Conservation (phyloP, 1,140 invertebrate genomes). For the Drosophila pallidifrons region DNA sequence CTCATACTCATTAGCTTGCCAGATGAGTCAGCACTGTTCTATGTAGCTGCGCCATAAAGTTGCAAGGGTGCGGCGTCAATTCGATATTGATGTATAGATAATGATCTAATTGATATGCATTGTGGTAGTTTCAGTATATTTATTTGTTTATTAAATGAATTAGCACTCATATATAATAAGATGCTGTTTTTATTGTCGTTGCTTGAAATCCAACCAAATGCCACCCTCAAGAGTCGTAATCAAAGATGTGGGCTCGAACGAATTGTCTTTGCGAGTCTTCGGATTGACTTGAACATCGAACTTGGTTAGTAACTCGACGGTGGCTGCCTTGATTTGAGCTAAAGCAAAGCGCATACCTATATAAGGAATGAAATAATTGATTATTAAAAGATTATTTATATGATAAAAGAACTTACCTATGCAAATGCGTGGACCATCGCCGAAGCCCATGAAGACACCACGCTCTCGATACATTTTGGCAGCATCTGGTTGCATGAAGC, state of each 20-base stretch:
- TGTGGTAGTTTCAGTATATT: neutral
- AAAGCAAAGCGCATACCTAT: conserved; percentile 80
- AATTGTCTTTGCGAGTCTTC: conserved; percentile 70
- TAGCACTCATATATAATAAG: neutral
- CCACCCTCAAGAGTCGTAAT: conserved; percentile 53
- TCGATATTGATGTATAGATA: neutral
- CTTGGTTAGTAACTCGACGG: conserved; percentile 67
- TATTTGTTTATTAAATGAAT: neutral
- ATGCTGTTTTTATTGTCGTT: conserved; percentile 22
- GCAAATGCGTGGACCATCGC: conserved; percentile 76
- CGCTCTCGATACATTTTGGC: conserved; percentile 68
- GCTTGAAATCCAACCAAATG: conserved; percentile 68
- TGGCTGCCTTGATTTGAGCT: conserved; percentile 71
- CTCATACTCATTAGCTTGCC: too few relatives aligned
- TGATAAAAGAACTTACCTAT: conserved; percentile 53
- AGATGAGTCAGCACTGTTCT: neutral
- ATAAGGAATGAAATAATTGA: neutral
- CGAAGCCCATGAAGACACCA: conserved; percentile 67
- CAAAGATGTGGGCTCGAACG: conserved; percentile 26
- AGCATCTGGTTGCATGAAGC: conserved; percentile 84
- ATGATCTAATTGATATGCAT: conserved; percentile 11
- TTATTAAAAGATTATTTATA: neutral
- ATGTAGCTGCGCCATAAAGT: neutral
- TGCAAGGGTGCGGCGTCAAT: neutral
- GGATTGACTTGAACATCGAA: conserved; percentile 64